phyloP scores from a whole-genome alignment of 2,888 invertebrate species.

The Ennomos quercinarius region DNA sequence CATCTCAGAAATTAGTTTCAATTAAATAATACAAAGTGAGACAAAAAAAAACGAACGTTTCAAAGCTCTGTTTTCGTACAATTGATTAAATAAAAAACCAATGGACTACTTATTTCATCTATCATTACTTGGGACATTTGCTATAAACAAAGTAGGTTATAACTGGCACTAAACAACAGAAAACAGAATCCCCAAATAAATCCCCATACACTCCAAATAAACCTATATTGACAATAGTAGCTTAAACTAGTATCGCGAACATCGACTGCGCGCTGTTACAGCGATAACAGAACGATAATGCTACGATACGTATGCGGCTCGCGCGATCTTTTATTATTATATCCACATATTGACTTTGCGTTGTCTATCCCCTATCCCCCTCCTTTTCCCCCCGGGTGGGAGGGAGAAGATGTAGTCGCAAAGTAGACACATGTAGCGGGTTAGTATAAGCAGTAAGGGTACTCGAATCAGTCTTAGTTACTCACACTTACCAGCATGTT shows the following conservation, averaged over 20 bases:
- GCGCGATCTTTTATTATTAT: slow-evolving; percentile 80
- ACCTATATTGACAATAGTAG: slow-evolving; percentile 31
- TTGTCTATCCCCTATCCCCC: slow-evolving; percentile 60
- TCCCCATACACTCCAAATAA: slow-evolving; percentile 18
- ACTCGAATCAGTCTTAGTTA: neutral
- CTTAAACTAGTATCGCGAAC: slow-evolving; percentile 35
- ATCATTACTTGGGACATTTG: neutral
- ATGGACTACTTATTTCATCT: too few species aligned
- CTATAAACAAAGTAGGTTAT: slow-evolving; percentile 2
- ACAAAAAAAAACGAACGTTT: too few species aligned
- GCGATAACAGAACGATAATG: slow-evolving; percentile 71
- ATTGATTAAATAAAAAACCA: too few species aligned
- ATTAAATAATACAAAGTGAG: too few species aligned
- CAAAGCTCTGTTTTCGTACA: too few species aligned
- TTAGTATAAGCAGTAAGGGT: slow-evolving; percentile 26
- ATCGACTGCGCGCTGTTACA: slow-evolving; percentile 46
- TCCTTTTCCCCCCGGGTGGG: slow-evolving; percentile 17
- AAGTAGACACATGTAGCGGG: slow-evolving; percentile 31
- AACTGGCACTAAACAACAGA: slow-evolving; percentile 11
- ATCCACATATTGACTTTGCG: slow-evolving; percentile 82
- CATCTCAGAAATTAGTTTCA: too few species aligned
- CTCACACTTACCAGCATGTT: neutral
- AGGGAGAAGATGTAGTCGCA: slow-evolving; percentile 33
- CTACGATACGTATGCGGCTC: slow-evolving; percentile 73
- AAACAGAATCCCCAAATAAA: slow-evolving; percentile 26